Evolutionary conservation across 2,113 vertebrate species (phyloP).

Genomic region (Verasper variegatus): DNA sequence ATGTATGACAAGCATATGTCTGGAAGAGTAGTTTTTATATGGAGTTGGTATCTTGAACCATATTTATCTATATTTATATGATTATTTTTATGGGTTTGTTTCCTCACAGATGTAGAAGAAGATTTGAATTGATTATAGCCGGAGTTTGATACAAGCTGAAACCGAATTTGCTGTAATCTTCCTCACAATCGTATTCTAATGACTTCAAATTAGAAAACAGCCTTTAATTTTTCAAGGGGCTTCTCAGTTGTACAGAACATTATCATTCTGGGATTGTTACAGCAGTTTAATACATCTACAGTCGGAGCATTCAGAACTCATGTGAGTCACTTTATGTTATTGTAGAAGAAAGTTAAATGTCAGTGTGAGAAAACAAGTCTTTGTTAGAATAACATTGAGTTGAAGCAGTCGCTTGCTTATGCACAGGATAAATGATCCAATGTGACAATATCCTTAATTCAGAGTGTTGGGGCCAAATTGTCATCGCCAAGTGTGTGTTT

Average conservation of each 20-base stretch:
- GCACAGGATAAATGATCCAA: conserved; percentile 63
- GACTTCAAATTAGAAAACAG: conserved; percentile 29
- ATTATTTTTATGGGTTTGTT: too few species aligned
- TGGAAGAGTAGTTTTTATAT: too few species aligned
- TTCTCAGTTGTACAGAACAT: conserved; percentile 12
- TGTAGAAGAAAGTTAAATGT: conserved; percentile 6
- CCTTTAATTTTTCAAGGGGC: background rate
- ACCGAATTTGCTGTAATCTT: conserved; percentile 6
- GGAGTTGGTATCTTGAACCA: too few species aligned
- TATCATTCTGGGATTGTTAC: conserved; percentile 19
- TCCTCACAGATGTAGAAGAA: background rate
- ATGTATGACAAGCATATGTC: too few species aligned
- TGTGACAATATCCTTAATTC: conserved; percentile 67
- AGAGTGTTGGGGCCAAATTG: conserved; percentile 53
- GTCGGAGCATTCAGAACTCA: too few species aligned
- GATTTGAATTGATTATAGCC: background rate
- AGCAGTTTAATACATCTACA: conserved; percentile 9
- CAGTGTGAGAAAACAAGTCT: conserved; percentile 21
- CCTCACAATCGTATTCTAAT: background rate
- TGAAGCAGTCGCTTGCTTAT: background rate
- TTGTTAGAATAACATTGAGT: conserved; percentile 16
- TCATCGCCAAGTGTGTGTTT: conserved; percentile 23
- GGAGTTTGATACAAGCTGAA: background rate
- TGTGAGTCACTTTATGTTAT: background rate
- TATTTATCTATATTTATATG: too few species aligned